Evolutionary conservation across 2,797 vertebrate genomes (phyloP).

Genomic region (Nannoperca obscura): DNA sequence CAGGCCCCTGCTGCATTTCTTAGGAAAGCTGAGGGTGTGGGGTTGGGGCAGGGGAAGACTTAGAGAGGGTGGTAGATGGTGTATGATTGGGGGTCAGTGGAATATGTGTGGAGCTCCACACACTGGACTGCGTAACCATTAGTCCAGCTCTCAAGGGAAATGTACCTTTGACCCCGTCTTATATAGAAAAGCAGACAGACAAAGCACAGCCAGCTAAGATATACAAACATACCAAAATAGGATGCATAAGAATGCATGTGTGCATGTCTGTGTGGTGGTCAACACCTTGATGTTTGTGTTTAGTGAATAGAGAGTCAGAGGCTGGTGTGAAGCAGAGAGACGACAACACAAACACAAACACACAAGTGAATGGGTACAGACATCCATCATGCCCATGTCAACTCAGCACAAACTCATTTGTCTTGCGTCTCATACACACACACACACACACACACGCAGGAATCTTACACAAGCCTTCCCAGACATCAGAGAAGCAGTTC

Average conservation of each 20-base stretch:
- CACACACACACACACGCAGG: constrained; percentile 38
- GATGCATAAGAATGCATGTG: constrained; percentile 21
- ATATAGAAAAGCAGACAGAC: constrained; percentile 44
- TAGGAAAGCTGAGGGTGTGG: constrained; percentile 36
- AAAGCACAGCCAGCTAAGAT: constrained; percentile 30
- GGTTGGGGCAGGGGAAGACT: background rate
- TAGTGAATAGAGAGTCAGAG: constrained; percentile 9
- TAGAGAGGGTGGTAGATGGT: constrained; percentile 24
- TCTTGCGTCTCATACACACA: constrained; percentile 25
- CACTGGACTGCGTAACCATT: constrained; percentile 32
- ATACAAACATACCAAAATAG: constrained; percentile 39
- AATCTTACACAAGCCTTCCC: constrained; percentile 71
- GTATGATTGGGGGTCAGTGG: constrained; percentile 37
- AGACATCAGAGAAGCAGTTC: constrained; percentile 71
- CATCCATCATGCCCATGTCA: constrained; percentile 25
- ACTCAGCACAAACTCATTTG: constrained; percentile 19
- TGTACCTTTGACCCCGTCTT: constrained; percentile 50
- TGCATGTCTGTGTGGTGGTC: background rate
- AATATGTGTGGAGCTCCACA: constrained; percentile 49
- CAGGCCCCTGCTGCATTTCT: constrained; percentile 62
- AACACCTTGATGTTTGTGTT: constrained; percentile 29
- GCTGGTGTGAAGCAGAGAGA: constrained; percentile 31
- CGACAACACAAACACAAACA: constrained; percentile 17
- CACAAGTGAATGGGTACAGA: constrained; percentile 19
- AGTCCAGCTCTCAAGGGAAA: constrained; percentile 43